These are phyloP conservation scores for Halcyon chelicuti DNA, from an alignment of 2,797 vertebrate species.

Conservation along the genomic window DNA sequence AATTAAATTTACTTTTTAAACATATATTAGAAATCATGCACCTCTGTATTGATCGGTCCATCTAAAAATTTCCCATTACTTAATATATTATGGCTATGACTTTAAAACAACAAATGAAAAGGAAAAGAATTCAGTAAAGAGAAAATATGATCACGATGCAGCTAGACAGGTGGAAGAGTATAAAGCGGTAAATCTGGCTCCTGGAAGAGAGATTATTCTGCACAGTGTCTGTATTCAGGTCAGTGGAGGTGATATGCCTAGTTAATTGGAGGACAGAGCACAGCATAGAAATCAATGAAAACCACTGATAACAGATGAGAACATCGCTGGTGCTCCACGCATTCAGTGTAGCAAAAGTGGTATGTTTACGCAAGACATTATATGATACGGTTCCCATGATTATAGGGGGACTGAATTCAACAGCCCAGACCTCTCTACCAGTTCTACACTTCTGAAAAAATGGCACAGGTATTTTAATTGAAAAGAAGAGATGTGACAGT, in stretches of 20 bases:
- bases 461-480: not conserved
- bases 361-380: not conserved
- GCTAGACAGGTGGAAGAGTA: constrained; percentile 49
- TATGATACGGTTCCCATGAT: not conserved
- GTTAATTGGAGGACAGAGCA: constrained; percentile 31
- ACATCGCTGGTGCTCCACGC: not conserved
- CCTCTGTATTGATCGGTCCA: not conserved
- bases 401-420: not conserved
- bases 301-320: constrained; percentile 2
- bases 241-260: constrained; percentile 37
- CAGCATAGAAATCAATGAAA: constrained; percentile 15
- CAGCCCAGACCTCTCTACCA: not conserved
- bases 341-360: not conserved
- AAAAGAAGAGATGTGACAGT: not conserved
- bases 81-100: not conserved
- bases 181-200: constrained; percentile 28
- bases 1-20: constrained; percentile 43
- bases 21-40: constrained; percentile 7
- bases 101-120: constrained; percentile 8
- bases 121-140: not conserved
- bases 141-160: not conserved
- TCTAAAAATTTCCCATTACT: not conserved
- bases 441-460: not conserved
- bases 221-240: constrained; percentile 19
- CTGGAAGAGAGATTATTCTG: constrained; percentile 14